Conservation (phyloP, 2,797 vertebrate species). For the Falco naumanni region DNA sequence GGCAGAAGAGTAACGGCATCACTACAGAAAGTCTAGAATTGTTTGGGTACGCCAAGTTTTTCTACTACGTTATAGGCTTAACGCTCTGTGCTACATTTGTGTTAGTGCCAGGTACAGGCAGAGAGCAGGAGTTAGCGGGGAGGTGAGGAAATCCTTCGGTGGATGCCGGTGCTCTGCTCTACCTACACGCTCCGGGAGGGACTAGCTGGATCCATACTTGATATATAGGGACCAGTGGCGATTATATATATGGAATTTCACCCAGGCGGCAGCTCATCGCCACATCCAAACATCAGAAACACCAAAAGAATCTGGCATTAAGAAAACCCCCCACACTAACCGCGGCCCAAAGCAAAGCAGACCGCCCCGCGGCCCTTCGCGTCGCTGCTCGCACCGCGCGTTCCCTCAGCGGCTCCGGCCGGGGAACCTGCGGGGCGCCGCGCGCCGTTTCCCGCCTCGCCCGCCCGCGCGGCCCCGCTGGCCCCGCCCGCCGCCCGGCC, state of each 20-base stretch:
- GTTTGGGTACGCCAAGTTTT: not conserved
- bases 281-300: not conserved
- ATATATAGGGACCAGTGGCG: too few relatives aligned
- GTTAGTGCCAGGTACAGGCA: too few relatives aligned
- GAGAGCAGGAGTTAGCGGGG: not conserved
- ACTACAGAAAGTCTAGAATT: not conserved
- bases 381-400: too few relatives aligned
- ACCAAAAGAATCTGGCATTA: not conserved
- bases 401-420: too few relatives aligned
- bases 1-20: not conserved
- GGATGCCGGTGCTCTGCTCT: not conserved
- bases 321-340: too few relatives aligned
- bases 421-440: too few relatives aligned
- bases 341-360: too few relatives aligned
- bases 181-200: accelerated
- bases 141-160: not conserved
- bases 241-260: not conserved
- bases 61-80: not conserved
- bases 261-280: not conserved
- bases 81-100: not conserved
- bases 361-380: too few relatives aligned
- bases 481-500: too few relatives aligned
- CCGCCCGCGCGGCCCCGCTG: too few relatives aligned
- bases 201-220: not conserved
- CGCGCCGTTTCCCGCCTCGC: too few relatives aligned